phyloP scores from a whole-genome alignment of 2,797 vertebrate genomes.

The Cebuella pygmaea region DNA sequence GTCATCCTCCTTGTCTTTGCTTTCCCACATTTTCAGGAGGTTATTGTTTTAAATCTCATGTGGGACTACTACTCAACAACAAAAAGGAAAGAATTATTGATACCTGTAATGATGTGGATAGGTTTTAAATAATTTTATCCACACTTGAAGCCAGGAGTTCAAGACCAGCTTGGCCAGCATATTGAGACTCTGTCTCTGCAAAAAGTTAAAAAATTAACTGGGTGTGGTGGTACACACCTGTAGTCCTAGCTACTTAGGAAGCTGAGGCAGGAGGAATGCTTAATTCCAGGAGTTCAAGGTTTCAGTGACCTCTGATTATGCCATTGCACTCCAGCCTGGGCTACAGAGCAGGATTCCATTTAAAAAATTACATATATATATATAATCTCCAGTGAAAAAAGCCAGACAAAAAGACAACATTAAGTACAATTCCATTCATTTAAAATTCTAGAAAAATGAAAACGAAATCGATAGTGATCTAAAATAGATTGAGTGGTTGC shows the following conservation, averaged over 20 bases:
- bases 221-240: neutral
- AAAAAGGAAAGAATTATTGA: neutral
- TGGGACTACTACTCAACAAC: neutral
- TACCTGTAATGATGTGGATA: neutral
- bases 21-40: neutral
- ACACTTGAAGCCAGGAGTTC: neutral
- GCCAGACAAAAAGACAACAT: neutral
- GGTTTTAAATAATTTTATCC: neutral
- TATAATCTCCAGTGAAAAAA: neutral
- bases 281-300: neutral
- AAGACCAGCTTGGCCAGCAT: neutral
- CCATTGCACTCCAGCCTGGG: neutral
- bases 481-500: neutral
- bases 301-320: neutral
- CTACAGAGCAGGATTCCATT: neutral
- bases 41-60: neutral
- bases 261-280: neutral
- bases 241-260: neutral
- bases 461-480: neutral
- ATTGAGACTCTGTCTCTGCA: neutral
- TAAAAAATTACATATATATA: no score
- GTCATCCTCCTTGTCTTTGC: neutral
- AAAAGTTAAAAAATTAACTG: neutral
- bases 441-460: neutral
- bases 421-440: neutral